A percentile compares a stretch with the other conserved stretches of the same genome.
phyloP scores from a whole-genome alignment of 2,888 invertebrate genomes.

The Lasioglossum villosulum region DNA sequence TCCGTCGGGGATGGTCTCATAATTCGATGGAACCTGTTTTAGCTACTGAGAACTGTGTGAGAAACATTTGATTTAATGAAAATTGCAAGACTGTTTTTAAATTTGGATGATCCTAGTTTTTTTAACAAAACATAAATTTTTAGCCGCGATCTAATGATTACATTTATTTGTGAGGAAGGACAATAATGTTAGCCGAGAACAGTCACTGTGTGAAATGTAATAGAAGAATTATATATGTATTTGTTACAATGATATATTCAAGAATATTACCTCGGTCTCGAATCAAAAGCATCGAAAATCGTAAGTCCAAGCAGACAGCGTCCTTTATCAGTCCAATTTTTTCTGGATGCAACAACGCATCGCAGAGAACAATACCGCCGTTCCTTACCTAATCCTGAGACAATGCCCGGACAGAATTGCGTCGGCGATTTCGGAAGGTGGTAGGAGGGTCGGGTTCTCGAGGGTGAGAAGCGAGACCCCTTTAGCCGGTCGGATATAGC shows the following conservation, averaged over 20 bases:
- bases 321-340: constrained; percentile 50
- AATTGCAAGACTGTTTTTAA: not conserved
- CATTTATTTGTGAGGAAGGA: not conserved
- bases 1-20: not conserved
- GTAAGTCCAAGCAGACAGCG: not conserved
- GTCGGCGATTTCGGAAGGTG: constrained; percentile 69
- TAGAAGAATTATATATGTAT: not conserved
- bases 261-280: not conserved
- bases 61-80: not conserved
- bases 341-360: constrained; percentile 49
- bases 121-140: no score
- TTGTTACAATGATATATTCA: not conserved
- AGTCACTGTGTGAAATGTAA: not conserved
- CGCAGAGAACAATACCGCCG: constrained; percentile 63
- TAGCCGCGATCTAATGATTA: no score
- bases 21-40: not conserved
- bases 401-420: constrained; percentile 79
- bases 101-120: not conserved
- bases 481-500: constrained; percentile 69
- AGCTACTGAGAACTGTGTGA: not conserved
- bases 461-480: constrained; percentile 72
- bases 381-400: constrained; percentile 80
- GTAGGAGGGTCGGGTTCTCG: constrained; percentile 64
- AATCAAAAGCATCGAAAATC: not conserved
- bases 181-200: not conserved